Conservation (phyloP, 2,888 invertebrate genomes). For the Cheilosia scutellata region DNA sequence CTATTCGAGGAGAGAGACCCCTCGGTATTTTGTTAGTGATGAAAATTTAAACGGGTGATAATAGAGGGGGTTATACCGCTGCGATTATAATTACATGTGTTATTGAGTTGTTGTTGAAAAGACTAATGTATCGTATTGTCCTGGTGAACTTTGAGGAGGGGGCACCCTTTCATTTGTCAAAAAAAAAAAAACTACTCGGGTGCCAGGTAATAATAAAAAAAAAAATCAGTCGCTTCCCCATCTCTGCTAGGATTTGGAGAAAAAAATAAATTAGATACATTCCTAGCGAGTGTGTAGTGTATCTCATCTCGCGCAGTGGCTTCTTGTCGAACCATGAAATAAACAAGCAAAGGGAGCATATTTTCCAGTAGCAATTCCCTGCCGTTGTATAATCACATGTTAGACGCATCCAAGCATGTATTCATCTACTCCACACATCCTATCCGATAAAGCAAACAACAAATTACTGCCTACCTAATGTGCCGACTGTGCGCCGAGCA, state of each 20-base stretch:
- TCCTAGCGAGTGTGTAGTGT: neutral
- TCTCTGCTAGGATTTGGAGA: neutral
- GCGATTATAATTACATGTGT: slow-evolving; percentile 66
- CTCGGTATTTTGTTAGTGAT: slow-evolving; percentile 48
- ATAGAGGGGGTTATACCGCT: slow-evolving; percentile 63
- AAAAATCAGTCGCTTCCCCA: neutral
- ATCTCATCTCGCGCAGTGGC: neutral
- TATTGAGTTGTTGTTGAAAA: slow-evolving; percentile 68
- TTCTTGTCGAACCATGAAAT: slow-evolving; percentile 11
- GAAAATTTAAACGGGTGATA: slow-evolving; percentile 74
- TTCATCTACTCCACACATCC: slow-evolving; percentile 13
- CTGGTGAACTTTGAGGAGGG: slow-evolving; percentile 14
- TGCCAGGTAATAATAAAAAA: neutral
- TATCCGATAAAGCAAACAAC: slow-evolving; percentile 17
- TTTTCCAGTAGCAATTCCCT: slow-evolving; percentile 7
- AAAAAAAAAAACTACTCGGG: too few relatives aligned
- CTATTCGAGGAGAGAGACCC: slow-evolving; percentile 13
- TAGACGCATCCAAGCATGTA: slow-evolving; percentile 13
- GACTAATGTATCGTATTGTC: slow-evolving; percentile 50
- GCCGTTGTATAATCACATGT: slow-evolving; percentile 2
- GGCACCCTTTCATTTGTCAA: slow-evolving; percentile 11
- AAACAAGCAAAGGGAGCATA: neutral
- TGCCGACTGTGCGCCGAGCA: neutral
- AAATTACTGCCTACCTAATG: too few relatives aligned
- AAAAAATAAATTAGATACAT: neutral